These are phyloP conservation scores for Chelon labrosus DNA, from an alignment of 2,797 vertebrate species.

Conservation along the genomic window DNA sequence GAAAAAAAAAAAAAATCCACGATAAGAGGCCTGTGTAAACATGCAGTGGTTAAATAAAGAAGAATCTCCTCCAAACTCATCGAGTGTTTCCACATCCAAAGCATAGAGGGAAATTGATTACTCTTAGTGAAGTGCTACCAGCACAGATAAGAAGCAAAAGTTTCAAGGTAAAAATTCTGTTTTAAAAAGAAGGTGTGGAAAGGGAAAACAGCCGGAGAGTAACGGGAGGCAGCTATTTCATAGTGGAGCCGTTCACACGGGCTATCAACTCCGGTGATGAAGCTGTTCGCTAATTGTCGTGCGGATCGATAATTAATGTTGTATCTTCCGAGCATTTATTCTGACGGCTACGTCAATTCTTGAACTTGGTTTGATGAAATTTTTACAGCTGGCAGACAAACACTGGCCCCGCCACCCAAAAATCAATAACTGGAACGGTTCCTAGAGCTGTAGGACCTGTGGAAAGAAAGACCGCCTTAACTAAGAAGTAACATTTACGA, in stretches of 20 bases:
- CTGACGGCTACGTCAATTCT: conserved; percentile 62
- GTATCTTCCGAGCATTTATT: conserved; percentile 48
- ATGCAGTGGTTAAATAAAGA: not conserved
- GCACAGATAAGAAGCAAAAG: not conserved
- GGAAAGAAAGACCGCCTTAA: conserved; percentile 26
- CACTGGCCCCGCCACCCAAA: conserved; percentile 29
- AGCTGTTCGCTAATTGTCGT: conserved; percentile 43
- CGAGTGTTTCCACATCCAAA: not conserved
- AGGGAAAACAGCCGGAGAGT: conserved; percentile 1
- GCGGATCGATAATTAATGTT: conserved; percentile 52
- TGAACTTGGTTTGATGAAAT: conserved; percentile 52
- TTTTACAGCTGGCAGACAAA: conserved; percentile 49
- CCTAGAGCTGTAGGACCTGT: conserved; percentile 27
- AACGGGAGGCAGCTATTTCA: not conserved
- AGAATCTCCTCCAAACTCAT: not conserved
- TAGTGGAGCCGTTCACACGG: conserved; percentile 30
- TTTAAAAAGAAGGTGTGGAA: not conserved
- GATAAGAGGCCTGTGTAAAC: not conserved
- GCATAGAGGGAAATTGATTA: conserved; percentile 1
- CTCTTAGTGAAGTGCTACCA: not conserved
- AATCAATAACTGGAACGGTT: conserved; percentile 62
- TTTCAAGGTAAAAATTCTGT: not conserved
- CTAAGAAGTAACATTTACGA: conserved; percentile 20
- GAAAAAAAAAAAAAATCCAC: not conserved
- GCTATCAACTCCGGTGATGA: conserved; percentile 40